These are phyloP conservation scores for Polyommatus iphigenia DNA, from an alignment of 2,888 invertebrate species.

Conservation along the genomic window DNA sequence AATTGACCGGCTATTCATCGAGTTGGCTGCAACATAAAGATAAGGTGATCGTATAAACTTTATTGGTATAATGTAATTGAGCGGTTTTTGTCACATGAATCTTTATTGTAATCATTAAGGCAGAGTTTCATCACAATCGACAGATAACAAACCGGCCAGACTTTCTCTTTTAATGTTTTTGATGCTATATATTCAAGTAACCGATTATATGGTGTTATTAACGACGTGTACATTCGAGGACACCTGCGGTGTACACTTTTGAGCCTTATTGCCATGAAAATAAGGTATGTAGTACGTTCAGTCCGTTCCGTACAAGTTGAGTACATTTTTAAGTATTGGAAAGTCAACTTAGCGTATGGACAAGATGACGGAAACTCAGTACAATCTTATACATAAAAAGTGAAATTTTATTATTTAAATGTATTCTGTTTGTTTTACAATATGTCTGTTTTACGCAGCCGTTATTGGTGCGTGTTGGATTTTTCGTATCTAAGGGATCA, in stretches of 20 bases:
- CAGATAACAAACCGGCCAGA: constrained; percentile 17
- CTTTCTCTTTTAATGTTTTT: constrained; percentile 33
- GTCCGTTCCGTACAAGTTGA: neutral
- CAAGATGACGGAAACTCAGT: constrained; percentile 14
- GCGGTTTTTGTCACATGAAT: constrained; percentile 6
- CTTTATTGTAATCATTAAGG: constrained; percentile 8
- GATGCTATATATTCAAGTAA: constrained; percentile 26
- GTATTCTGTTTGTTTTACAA: neutral
- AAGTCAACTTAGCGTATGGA: neutral
- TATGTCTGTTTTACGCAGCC: neutral
- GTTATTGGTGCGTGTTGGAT: no score
- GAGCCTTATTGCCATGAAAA: neutral
- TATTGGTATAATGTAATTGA: neutral
- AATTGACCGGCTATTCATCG: neutral
- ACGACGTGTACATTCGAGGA: neutral
- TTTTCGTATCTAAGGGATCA: no score
- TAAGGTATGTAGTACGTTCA: neutral
- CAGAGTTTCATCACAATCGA: constrained; percentile 22
- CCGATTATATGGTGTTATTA: constrained; percentile 24
- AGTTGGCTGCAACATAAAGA: neutral
- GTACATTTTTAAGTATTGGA: constrained; percentile 10
- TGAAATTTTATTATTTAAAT: neutral
- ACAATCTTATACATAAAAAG: neutral
- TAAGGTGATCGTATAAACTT: neutral
- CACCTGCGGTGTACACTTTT: neutral